These are phyloP conservation scores for Tribolium madens DNA, from an alignment of 1,140 invertebrate species.

Conservation along the genomic window DNA sequence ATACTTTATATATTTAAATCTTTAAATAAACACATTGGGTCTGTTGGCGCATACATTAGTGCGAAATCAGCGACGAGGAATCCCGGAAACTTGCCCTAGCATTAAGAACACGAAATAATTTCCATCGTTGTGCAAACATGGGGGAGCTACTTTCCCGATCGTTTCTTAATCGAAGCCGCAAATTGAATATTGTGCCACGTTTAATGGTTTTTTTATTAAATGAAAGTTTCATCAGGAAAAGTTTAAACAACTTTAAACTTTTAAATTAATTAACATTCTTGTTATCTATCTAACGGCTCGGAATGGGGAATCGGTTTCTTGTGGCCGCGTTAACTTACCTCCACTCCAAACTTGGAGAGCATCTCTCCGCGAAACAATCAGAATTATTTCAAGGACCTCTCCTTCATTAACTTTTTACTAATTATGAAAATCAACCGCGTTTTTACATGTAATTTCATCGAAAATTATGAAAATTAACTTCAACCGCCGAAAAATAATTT, in stretches of 20 bases:
- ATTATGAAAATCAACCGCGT: not conserved
- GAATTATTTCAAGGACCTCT: conserved; percentile 47
- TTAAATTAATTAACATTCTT: conserved; percentile 60
- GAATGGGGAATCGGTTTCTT: conserved; percentile 56
- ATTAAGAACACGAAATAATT: conserved; percentile 42
- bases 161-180: conserved; percentile 25
- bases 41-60: conserved; percentile 31
- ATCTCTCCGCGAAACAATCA: conserved; percentile 48
- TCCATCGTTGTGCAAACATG: conserved; percentile 43
- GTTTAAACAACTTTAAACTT: conserved; percentile 53
- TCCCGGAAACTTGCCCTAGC: conserved; percentile 18
- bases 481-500: conserved; percentile 29
- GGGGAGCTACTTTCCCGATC: conserved; percentile 40
- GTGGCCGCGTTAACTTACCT: conserved; percentile 40
- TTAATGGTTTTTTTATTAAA: conserved; percentile 48
- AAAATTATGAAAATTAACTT: conserved; percentile 43
- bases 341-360: conserved; percentile 44
- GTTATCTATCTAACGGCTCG: conserved; percentile 56
- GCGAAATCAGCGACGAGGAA: not conserved
- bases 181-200: conserved; percentile 34
- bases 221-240: conserved; percentile 48
- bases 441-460: conserved; percentile 8
- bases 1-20: conserved; percentile 56
- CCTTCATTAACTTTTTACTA: conserved; percentile 7
- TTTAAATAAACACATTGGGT: conserved; percentile 44